Percentiles rank a stretch among this genome's conserved stretches.
These are phyloP conservation scores for Tympanoctomys barrerae DNA, from an alignment of 2,797 vertebrate species.

Conservation along the genomic window DNA sequence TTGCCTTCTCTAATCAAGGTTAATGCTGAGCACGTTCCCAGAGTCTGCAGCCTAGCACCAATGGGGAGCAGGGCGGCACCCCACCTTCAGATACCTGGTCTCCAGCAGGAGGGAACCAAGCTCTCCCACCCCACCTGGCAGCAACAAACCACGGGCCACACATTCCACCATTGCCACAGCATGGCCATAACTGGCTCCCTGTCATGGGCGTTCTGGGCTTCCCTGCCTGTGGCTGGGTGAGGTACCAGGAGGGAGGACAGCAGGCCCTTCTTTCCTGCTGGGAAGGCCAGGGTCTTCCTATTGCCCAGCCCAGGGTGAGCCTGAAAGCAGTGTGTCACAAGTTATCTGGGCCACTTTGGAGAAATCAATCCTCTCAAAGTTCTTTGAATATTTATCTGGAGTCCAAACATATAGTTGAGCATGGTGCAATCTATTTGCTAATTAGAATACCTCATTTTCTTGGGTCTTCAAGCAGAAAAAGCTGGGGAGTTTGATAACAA, in stretches of 20 bases:
- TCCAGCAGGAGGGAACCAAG: not conserved
- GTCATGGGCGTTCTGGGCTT: not conserved
- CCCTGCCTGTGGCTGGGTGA: conserved; percentile 72
- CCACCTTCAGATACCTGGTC: not conserved
- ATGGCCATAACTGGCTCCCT: not conserved
- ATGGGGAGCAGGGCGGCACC: not conserved
- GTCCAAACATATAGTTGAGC: not conserved
- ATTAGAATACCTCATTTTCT: not conserved
- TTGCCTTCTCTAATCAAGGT: not conserved
- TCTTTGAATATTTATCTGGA: not conserved
- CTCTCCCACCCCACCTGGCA: not conserved
- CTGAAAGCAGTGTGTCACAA: not conserved
- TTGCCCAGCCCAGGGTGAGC: conserved; percentile 64
- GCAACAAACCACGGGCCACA: not conserved
- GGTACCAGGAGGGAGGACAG: conserved; percentile 73
- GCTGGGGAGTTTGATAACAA: not conserved
- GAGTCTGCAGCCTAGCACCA: not conserved
- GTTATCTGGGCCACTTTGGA: not conserved
- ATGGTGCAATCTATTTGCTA: not conserved
- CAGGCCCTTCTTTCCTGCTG: conserved; percentile 77
- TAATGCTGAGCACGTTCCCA: not conserved
- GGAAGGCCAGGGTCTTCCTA: conserved; percentile 59
- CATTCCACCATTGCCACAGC: conserved; percentile 46
- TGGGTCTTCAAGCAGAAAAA: not conserved
- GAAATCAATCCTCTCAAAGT: not conserved